Conservation (phyloP, 2,888 invertebrate species). For the Polyommatus iphigenia region DNA sequence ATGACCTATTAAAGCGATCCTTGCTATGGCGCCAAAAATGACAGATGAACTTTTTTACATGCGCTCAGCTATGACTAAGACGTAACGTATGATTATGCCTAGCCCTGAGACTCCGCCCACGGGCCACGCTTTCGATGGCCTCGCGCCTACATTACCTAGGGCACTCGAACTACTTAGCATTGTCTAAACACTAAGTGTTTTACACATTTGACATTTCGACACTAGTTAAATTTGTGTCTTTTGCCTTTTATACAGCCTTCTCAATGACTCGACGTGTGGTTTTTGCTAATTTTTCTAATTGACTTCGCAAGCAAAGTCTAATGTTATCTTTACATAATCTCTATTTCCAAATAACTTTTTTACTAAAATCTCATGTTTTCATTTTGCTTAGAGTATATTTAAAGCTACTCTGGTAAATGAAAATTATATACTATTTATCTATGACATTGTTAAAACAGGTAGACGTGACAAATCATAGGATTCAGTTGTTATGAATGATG, state of each 20-base stretch:
- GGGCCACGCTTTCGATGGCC: conserved; percentile 35
- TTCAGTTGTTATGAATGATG: background rate
- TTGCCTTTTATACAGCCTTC: background rate
- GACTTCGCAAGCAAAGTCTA: background rate
- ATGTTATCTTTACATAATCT: too few species aligned
- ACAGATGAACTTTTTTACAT: conserved; percentile 17
- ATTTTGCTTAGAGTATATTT: too few species aligned
- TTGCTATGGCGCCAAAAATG: conserved; percentile 26
- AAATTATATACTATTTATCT: too few species aligned
- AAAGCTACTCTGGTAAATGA: too few species aligned
- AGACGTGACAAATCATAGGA: background rate
- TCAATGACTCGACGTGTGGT: background rate
- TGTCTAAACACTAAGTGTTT: conserved; percentile 25
- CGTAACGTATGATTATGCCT: conserved; percentile 26
- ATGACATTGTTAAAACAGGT: background rate
- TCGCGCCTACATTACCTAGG: conserved; percentile 33
- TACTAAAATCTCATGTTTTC: too few species aligned
- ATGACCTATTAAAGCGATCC: conserved; percentile 2
- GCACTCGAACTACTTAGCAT: conserved; percentile 29
- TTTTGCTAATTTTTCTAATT: background rate
- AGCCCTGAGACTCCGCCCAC: conserved; percentile 34
- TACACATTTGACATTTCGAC: background rate
- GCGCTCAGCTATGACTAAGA: conserved; percentile 13
- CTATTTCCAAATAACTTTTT: too few species aligned
- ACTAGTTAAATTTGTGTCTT: background rate